A percentile compares a stretch with the other conserved stretches of the same genome.
These are phyloP conservation scores for Pagetopsis macropterus DNA, from an alignment of 2,797 vertebrate species.

Conservation along the genomic window DNA sequence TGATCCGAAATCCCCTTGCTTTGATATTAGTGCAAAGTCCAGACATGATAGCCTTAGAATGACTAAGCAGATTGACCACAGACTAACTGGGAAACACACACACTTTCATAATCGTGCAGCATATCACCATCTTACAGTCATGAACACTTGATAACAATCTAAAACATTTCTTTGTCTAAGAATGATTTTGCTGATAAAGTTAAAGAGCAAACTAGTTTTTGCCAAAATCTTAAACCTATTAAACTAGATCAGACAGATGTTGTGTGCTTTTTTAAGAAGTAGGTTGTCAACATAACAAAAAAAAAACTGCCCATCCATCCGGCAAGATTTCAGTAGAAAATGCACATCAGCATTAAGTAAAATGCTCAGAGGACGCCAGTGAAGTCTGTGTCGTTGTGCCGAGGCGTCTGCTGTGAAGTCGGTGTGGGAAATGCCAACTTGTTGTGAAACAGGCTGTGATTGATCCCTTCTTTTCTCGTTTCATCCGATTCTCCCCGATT, in stretches of 20 bases:
- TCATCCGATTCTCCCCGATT: conserved; percentile 9
- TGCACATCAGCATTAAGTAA: conserved; percentile 29
- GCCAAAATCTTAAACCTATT: too few species aligned
- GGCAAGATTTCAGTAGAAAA: conserved; percentile 20
- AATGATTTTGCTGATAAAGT: too few species aligned
- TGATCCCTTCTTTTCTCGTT: conserved; percentile 27
- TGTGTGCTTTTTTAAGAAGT: conserved; percentile 63
- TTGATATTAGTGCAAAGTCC: conserved; percentile 24
- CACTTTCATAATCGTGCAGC: background rate
- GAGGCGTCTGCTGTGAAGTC: conserved; percentile 36
- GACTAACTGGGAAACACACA: background rate
- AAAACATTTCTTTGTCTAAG: too few species aligned
- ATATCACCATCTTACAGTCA: background rate
- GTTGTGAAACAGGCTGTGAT: conserved; percentile 18
- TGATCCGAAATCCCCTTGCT: conserved; percentile 27
- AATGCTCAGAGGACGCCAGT: conserved; percentile 6
- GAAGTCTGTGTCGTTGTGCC: conserved; percentile 6
- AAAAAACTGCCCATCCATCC: conserved; percentile 36
- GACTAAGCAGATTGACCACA: conserved; percentile 18
- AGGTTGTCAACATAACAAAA: conserved; percentile 51
- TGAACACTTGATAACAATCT: too few species aligned
- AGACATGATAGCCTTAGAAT: conserved; percentile 22
- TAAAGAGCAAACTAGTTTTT: too few species aligned
- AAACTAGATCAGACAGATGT: conserved; percentile 4
- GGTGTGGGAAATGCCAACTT: conserved; percentile 43